A percentile compares a stretch with the other conserved stretches of the same genome.
Evolutionary conservation across 1,140 invertebrate genomes (phyloP).

Genomic region (Nasonia vitripennis): DNA sequence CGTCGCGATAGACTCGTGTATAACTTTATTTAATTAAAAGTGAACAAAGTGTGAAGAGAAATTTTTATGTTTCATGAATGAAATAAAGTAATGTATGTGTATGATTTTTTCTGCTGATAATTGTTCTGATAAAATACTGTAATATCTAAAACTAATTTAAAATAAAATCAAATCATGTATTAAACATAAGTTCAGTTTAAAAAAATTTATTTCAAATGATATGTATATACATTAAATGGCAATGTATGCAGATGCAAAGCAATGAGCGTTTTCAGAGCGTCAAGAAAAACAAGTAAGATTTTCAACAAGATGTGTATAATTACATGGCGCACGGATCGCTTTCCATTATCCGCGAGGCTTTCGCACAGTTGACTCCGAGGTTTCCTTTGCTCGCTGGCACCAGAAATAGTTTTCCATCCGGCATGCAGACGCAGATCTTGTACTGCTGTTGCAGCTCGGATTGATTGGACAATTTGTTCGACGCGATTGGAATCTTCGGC

Average conservation of each 20-base stretch:
- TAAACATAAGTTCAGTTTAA: slow-evolving; percentile 52
- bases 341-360: slow-evolving; percentile 78
- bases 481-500: slow-evolving; percentile 82
- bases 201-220: not conserved
- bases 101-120: not conserved
- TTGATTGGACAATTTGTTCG: slow-evolving; percentile 65
- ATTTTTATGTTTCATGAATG: slow-evolving; percentile 38
- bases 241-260: slow-evolving; percentile 18
- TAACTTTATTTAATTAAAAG: slow-evolving; percentile 22
- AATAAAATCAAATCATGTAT: slow-evolving; percentile 41
- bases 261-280: not conserved
- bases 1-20: slow-evolving; percentile 21
- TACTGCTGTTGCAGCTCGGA: slow-evolving; percentile 78
- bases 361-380: slow-evolving; percentile 78
- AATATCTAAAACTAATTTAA: slow-evolving; percentile 11
- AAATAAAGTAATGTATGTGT: slow-evolving; percentile 34
- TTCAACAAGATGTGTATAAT: not conserved
- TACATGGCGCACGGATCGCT: slow-evolving; percentile 83
- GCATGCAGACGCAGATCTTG: slow-evolving; percentile 93
- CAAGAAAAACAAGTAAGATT: not conserved
- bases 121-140: slow-evolving; percentile 30
- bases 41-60: slow-evolving; percentile 11
- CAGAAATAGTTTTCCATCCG: slow-evolving; percentile 86
- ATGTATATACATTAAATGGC: not conserved
- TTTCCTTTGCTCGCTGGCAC: slow-evolving; percentile 80